These are phyloP conservation scores for Paramisgurnus dabryanus DNA, from an alignment of 2,113 vertebrate species.

Conservation along the genomic window DNA sequence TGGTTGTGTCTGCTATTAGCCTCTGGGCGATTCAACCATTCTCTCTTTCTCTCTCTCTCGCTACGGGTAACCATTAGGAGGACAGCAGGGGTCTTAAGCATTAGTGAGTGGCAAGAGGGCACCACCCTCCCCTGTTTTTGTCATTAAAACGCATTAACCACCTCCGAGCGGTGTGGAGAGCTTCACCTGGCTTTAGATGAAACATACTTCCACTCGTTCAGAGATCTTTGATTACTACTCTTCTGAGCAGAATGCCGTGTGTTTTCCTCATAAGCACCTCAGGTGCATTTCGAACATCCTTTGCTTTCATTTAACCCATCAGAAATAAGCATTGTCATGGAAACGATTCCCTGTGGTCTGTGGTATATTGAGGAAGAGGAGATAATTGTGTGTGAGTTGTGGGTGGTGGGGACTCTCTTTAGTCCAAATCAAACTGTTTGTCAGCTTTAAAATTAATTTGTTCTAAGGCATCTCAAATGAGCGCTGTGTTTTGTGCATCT, in stretches of 20 bases:
- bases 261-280: background rate
- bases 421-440: conserved; percentile 11
- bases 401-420: background rate
- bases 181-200: conserved; percentile 20
- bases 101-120: conserved; percentile 34
- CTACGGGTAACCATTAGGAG: conserved; percentile 22
- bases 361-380: conserved; percentile 7
- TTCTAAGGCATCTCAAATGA: background rate
- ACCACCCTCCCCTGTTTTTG: conserved; percentile 25
- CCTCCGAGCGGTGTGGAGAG: conserved; percentile 15
- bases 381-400: conserved; percentile 14
- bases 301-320: conserved; percentile 25
- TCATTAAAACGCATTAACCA: conserved; percentile 37
- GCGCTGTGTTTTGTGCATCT: background rate
- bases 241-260: conserved; percentile 4
- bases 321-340: conserved; percentile 42
- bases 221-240: conserved; percentile 10
- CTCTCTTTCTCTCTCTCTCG: conserved; percentile 40
- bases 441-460: conserved; percentile 5
- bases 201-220: conserved; percentile 17
- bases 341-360: conserved; percentile 40
- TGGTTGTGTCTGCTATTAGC: conserved; percentile 58
- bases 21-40: conserved; percentile 39
- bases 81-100: conserved; percentile 14
- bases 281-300: background rate